Evolutionary conservation across 92 coral and sea anemone species (phyloP).

Genomic region (Epizoanthus illoricatus): DNA sequence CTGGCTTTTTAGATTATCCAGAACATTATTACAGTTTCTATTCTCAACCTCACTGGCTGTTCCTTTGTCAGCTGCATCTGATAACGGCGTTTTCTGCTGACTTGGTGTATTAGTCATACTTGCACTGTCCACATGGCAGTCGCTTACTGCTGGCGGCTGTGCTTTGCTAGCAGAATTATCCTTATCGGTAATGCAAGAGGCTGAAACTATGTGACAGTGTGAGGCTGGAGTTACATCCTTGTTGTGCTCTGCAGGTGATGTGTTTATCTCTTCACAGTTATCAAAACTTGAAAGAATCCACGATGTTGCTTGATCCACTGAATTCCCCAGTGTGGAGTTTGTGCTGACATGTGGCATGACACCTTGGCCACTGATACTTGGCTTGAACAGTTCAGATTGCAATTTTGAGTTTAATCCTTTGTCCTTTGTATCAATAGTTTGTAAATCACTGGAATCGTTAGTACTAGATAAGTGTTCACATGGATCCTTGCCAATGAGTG

Average conservation of each 20-base stretch:
- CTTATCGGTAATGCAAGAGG: background rate
- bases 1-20: background rate
- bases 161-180: background rate
- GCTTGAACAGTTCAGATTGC: background rate
- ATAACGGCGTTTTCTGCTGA: background rate
- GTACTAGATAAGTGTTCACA: background rate
- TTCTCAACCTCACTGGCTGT: too few species aligned
- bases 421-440: background rate
- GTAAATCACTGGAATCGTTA: background rate
- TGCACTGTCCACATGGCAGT: background rate
- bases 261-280: background rate
- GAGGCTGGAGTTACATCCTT: background rate
- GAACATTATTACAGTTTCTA: background rate
- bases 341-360: background rate
- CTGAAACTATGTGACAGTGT: background rate
- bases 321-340: background rate
- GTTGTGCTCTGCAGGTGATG: background rate
- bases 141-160: background rate
- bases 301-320: background rate
- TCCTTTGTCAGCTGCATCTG: background rate
- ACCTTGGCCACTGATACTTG: background rate
- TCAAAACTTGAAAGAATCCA: slow-evolving; percentile 39
- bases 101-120: background rate
- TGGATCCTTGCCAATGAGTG: background rate
- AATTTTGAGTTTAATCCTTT: background rate